A percentile compares a stretch with the other conserved stretches of the same genome.
Conservation (phyloP, 2,113 vertebrate genomes). For the Lophochroa leadbeateri region DNA sequence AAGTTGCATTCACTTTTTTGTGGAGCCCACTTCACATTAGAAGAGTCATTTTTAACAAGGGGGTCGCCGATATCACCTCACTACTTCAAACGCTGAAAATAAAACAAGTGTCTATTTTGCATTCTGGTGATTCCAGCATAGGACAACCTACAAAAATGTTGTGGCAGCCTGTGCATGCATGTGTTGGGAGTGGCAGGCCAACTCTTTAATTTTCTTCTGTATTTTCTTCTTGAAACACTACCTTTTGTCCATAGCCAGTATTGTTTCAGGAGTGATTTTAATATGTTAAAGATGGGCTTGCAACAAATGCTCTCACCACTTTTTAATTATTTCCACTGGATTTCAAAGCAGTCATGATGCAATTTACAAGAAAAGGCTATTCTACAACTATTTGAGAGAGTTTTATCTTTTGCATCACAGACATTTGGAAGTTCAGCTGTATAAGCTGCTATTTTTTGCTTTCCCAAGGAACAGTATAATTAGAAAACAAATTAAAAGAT, state of each 20-base stretch:
- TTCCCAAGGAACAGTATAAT: not conserved
- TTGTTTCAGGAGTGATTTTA: conserved; percentile 64
- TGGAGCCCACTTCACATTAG: not conserved
- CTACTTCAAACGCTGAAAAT: not conserved
- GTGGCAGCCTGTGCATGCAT: not conserved
- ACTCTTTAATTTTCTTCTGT: conserved; percentile 26
- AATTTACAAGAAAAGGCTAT: conserved; percentile 41
- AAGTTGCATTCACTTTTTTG: not conserved
- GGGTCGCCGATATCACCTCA: not conserved
- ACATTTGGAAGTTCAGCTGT: not conserved
- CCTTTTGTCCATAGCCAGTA: conserved; percentile 62
- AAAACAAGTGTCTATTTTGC: conserved; percentile 6
- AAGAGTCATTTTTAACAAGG: not conserved
- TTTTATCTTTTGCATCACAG: conserved; percentile 17
- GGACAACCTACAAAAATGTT: conserved; percentile 5
- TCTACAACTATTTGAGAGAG: conserved; percentile 10
- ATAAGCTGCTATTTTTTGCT: not conserved
- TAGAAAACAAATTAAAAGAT: not conserved
- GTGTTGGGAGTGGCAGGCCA: conserved; percentile 34
- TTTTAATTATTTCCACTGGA: conserved; percentile 60
- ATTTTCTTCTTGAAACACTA: conserved; percentile 51
- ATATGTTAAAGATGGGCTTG: conserved; percentile 66
- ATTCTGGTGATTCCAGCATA: not conserved
- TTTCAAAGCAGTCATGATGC: conserved; percentile 51
- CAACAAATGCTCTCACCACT: conserved; percentile 45